Evolutionary conservation across 2,888 invertebrate species (phyloP), one percentile per base, ranked within the genome.

Genomic region (Sinopyrophorus schimmeli): DNA sequence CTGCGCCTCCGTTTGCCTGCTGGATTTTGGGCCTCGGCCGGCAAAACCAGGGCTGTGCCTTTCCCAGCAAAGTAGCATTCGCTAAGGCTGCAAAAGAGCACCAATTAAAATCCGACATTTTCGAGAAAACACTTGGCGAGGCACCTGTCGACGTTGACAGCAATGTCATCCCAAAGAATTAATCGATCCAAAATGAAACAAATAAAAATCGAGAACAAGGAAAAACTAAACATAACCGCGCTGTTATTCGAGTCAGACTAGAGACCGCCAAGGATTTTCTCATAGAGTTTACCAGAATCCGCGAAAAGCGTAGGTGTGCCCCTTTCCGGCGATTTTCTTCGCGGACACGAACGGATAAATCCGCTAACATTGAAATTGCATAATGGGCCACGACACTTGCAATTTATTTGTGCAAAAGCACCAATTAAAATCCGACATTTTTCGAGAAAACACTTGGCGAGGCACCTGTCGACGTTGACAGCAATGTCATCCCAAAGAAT

Each of bases 11-110:
- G 80, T 78, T 71, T 80, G 82, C 73, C 81, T 79, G 57, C 67
- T 77, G 64, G 75, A 76, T 61, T 76, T 58, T 80, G 79, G 64
- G 86, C 82, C 74, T 88, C 87, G 59, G 86, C 83, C 62, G 92
- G 92, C 76, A 96, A 79, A 70, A 94, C 92, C 77, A 95, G 78
- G 64, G 94, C 94, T 67, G 95, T 92, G 66, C 94, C 95, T 77
- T 93, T 94, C 72, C 93, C 92, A 67, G 95, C 92, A 79, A 95
- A 93, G 79, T 94, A 95, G 76, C 93, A 93, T 82, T 96, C 95
- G 82, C 92, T 93, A 76, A 89, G 84, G 78, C 90, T 92, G 82
- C 16, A 82, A 80, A 56, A 69, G 57, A 61, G 57, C 21, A 28
- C 2, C 15, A 28, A 10, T 9, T 10, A 6, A 27, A 10, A 12